phyloP scores from a whole-genome alignment of 1,140 invertebrate species.

The Procambarus virginalis region DNA sequence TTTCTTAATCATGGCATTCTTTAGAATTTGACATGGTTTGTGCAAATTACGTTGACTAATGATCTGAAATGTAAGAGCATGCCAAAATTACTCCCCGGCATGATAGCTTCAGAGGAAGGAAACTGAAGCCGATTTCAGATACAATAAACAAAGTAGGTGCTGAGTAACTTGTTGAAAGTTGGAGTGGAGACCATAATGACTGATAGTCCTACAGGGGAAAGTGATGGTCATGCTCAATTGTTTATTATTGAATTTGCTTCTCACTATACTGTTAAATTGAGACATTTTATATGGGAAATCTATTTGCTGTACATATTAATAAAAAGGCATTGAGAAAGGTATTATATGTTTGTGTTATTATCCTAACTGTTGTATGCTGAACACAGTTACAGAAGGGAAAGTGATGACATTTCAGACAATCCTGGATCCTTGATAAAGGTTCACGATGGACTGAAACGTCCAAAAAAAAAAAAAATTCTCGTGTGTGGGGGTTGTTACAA shows the following conservation, averaged over 20 bases:
- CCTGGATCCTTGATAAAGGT: no score
- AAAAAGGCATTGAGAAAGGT: constrained; percentile 24
- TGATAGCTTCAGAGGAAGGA: background rate
- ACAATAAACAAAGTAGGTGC: background rate
- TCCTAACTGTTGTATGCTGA: no score
- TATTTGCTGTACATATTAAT: constrained; percentile 49
- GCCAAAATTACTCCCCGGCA: no score
- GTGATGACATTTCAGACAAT: no score
- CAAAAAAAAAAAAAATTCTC: no score
- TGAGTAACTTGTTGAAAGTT: background rate
- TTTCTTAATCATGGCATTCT: no score
- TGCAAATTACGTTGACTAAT: no score
- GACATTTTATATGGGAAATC: constrained; percentile 46
- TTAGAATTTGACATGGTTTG: no score
- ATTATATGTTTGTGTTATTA: background rate
- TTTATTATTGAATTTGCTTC: constrained; percentile 43
- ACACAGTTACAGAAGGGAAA: no score
- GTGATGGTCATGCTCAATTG: constrained; percentile 43
- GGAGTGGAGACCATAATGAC: background rate
- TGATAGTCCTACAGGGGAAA: background rate
- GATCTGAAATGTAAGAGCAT: no score
- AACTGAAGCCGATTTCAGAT: background rate
- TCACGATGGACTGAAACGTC: no score
- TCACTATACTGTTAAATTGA: constrained; percentile 28
- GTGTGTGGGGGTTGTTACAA: no score